Conservation (phyloP, 2,888 invertebrate species). For the Hesperia comma region DNA sequence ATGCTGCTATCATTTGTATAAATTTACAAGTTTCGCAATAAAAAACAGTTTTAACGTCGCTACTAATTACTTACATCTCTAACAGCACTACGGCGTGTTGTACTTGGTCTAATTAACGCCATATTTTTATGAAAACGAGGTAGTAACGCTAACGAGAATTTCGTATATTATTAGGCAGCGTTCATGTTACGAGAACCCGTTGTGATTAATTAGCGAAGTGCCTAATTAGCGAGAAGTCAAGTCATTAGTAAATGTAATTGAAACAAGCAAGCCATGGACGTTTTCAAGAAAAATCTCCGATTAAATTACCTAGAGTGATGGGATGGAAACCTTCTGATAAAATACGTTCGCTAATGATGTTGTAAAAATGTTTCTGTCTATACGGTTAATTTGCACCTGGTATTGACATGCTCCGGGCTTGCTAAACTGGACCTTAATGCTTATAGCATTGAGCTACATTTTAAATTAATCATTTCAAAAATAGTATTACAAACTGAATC, state of each 20-base stretch:
- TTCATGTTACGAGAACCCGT: slow-evolving; percentile 57
- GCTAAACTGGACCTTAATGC: too few species aligned
- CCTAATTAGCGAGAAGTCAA: slow-evolving; percentile 79
- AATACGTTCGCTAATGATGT: slow-evolving; percentile 11
- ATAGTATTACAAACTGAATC: too few species aligned
- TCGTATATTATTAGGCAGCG: slow-evolving; percentile 59
- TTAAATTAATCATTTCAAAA: too few species aligned
- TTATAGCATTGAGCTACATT: too few species aligned
- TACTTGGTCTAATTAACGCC: slow-evolving; percentile 38
- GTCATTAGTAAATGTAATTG: slow-evolving; percentile 80
- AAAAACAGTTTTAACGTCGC: slow-evolving; percentile 28
- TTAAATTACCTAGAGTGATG: slow-evolving; percentile 52
- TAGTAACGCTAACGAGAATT: slow-evolving; percentile 60
- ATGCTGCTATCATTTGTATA: not conserved
- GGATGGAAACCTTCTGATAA: slow-evolving; percentile 5
- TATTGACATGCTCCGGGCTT: too few species aligned
- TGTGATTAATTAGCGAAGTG: slow-evolving; percentile 77
- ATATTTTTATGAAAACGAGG: slow-evolving; percentile 41
- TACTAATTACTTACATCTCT: slow-evolving; percentile 32
- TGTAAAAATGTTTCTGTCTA: not conserved
- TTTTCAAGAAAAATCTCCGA: slow-evolving; percentile 68
- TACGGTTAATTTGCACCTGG: too few species aligned
- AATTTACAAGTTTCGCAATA: slow-evolving; percentile 10
- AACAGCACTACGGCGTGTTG: slow-evolving; percentile 27
- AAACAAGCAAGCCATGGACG: slow-evolving; percentile 68